These are phyloP conservation scores for Drosophila athabasca DNA, from an alignment of 1,140 invertebrate species.

Conservation along the genomic window DNA sequence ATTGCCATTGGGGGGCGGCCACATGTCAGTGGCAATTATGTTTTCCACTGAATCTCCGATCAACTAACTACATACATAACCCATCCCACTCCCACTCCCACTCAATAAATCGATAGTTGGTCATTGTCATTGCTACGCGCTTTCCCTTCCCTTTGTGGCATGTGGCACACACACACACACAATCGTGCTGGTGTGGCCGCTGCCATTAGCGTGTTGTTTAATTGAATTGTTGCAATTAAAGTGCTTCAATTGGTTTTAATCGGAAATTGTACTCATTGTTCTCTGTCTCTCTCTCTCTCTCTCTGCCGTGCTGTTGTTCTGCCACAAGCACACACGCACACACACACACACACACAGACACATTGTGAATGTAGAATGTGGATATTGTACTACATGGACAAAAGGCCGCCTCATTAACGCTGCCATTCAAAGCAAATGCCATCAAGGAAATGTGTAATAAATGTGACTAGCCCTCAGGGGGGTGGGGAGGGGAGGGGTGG, in stretches of 20 bases:
- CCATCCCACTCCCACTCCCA: constrained; percentile 10
- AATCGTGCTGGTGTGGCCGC: background rate
- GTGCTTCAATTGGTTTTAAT: constrained; percentile 81
- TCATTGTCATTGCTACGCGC: too few species aligned
- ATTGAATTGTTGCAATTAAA: constrained; percentile 82
- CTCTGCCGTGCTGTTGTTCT: too few species aligned
- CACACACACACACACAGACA: constrained; percentile 7
- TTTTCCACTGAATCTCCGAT: constrained; percentile 21
- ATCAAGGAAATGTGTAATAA: constrained; percentile 74
- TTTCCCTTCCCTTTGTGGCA: constrained; percentile 5
- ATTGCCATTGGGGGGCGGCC: constrained; percentile 22
- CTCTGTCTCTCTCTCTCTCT: background rate
- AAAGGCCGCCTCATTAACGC: constrained; percentile 70
- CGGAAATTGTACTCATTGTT: constrained; percentile 79
- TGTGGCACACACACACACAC: constrained; percentile 2
- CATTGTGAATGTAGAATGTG: constrained; percentile 2
- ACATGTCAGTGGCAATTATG: constrained; percentile 72
- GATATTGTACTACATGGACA: constrained; percentile 14
- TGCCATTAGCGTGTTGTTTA: constrained; percentile 77
- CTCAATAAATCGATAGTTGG: constrained; percentile 66
- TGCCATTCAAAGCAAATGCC: constrained; percentile 55
- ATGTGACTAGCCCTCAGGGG: constrained; percentile 54
- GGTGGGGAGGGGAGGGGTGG: constrained; percentile 12
- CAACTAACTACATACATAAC: constrained; percentile 11
- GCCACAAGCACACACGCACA: constrained; percentile 1